These are phyloP conservation scores for Rhincodon typus DNA, from an alignment of 2,797 vertebrate genomes.

Conservation along the genomic window DNA sequence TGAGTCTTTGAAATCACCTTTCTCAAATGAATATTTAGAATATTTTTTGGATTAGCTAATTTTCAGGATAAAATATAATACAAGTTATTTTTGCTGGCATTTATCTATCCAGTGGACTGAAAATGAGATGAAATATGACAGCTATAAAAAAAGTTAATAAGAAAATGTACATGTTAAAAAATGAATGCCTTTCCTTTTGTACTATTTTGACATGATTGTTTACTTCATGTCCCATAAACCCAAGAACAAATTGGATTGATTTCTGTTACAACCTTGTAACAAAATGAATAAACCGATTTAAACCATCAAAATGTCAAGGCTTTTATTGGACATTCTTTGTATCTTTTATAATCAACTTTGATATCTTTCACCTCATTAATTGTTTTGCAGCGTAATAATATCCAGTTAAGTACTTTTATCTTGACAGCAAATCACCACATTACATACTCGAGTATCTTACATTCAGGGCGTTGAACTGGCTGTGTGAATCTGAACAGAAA, in stretches of 20 bases:
- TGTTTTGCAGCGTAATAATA: neutral
- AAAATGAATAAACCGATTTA: neutral
- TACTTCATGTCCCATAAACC: neutral
- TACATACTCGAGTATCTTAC: neutral
- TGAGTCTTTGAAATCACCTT: neutral
- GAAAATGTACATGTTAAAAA: neutral
- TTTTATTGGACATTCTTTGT: neutral
- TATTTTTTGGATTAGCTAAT: neutral
- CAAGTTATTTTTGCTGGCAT: neutral
- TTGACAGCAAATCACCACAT: neutral
- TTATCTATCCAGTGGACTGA: neutral
- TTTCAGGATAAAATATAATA: neutral
- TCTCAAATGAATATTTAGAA: neutral
- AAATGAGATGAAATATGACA: neutral
- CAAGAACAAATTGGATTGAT: neutral
- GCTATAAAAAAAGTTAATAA: neutral
- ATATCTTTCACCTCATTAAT: neutral
- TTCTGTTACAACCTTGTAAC: neutral
- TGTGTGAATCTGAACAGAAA: neutral
- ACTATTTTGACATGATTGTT: neutral
- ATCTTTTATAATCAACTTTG: neutral
- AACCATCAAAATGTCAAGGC: neutral
- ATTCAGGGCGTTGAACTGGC: too few species aligned
- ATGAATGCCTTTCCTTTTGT: neutral
- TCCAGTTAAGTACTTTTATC: neutral